Evolutionary conservation across 2,888 invertebrate species (phyloP), one percentile per base, ranked within the genome.

Genomic region (Chesias legatella): DNA sequence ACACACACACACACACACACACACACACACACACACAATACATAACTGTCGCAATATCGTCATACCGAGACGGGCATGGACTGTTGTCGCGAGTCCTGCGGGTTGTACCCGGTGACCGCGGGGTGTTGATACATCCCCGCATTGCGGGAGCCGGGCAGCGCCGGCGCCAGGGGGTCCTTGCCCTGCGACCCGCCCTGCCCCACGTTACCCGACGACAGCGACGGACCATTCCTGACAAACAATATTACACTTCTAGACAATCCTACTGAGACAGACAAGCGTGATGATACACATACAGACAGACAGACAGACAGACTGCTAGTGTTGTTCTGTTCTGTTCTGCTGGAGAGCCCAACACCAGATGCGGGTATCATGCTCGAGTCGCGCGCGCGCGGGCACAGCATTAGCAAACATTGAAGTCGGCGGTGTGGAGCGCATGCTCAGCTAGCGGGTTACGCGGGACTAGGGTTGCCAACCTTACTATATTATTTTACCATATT

Each of bases 391-490:
- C 21, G 21, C 24, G 24, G 32, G 39, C 36, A 33, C 37, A 45
- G 34, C 37, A 29, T 31, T 35, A 41, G 42, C 35, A 34, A 20
- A 24, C 41, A 43, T 38, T 28, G 31, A 45, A 32, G 22, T 8
- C n/a, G 20, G 6, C 7, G n/a, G 13, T 13, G 22, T 30, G 25
- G 40, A 27, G 48, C 54, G 57, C 72, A 75, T 71, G 72, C 71
- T 68, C 88, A 95, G 95, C 72, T 96, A 92, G 81, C 95, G 34
- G 95, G 95, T 65, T 95, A 72, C 72, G 66, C 70, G 67, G 62
- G 63, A 67, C n/a, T n/a, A n/a, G n/a, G n/a, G n/a, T n/a, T n/a
- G n/a, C n/a, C n/a, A n/a, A n/a, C n/a, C n/a, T n/a, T n/a, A n/a
- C n/a, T n/a, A n/a, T n/a, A n/a, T n/a, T n/a, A n/a, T n/a, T n/a